Percentiles rank a stretch among this genome's conserved stretches.
These are phyloP conservation scores for Diphyllodes magnificus DNA, from an alignment of 2,113 vertebrate species.

Conservation along the genomic window DNA sequence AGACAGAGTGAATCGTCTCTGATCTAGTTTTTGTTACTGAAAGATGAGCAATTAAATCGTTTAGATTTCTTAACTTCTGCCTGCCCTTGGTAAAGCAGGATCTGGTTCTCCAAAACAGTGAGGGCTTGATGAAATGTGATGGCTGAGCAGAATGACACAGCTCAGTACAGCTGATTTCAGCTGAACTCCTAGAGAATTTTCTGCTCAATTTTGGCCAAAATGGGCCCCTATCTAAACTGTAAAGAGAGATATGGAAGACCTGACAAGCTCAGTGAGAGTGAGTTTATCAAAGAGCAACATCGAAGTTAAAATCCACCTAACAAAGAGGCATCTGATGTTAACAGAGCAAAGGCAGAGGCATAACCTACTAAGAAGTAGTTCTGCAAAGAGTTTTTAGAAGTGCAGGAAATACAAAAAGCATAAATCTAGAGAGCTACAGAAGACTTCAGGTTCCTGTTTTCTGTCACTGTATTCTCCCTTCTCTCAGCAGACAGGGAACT, in stretches of 20 bases:
- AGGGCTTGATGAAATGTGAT: background rate
- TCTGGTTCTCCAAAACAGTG: background rate
- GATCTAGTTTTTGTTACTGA: background rate
- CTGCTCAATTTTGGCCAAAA: background rate
- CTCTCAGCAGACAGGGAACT: background rate
- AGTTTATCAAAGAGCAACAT: background rate
- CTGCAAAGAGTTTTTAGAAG: background rate
- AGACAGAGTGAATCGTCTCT: background rate
- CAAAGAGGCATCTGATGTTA: background rate
- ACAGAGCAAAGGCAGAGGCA: background rate
- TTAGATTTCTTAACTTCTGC: background rate
- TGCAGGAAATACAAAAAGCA: background rate
- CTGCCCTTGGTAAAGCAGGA: background rate
- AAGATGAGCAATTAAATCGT: background rate
- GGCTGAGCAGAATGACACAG: background rate
- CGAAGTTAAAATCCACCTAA: background rate
- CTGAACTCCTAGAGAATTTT: background rate
- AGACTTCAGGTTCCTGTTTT: background rate
- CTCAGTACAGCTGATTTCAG: background rate
- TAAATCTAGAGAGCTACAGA: background rate
- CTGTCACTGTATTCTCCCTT: background rate
- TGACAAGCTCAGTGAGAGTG: background rate
- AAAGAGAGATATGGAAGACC: background rate
- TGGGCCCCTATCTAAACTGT: background rate
- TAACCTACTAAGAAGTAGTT: background rate